A percentile compares a stretch with the other conserved stretches of the same genome.
phyloP scores from a whole-genome alignment of 2,113 vertebrate genomes.

The Australoheros scitulus region DNA sequence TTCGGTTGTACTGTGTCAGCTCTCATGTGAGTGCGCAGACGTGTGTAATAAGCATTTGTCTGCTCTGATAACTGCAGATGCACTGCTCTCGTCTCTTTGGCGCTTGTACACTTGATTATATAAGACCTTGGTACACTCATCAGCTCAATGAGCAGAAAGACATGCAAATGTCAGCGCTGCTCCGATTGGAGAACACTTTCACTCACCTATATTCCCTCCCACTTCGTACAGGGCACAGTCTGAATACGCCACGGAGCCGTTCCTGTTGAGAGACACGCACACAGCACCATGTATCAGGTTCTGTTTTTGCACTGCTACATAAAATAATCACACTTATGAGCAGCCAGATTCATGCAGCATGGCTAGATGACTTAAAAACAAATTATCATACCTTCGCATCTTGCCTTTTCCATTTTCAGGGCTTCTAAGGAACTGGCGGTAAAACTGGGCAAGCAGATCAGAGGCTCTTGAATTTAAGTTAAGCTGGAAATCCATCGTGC shows the following conservation, averaged over 20 bases:
- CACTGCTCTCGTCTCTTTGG: constrained; percentile 34
- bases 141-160: constrained; percentile 67
- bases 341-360: neutral
- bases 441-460: constrained; percentile 84
- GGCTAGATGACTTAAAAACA: neutral
- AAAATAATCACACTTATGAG: neutral
- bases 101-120: constrained; percentile 48
- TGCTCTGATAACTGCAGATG: constrained; percentile 77
- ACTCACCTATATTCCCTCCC: constrained; percentile 89
- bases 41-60: constrained; percentile 69
- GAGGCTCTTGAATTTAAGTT: constrained; percentile 79
- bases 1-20: constrained; percentile 3
- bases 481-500: constrained; percentile 82
- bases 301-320: neutral
- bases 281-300: neutral
- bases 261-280: constrained; percentile 65
- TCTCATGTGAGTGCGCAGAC: constrained; percentile 47
- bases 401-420: constrained; percentile 77
- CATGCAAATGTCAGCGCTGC: constrained; percentile 58
- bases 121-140: constrained; percentile 54
- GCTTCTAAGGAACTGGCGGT: constrained; percentile 75
- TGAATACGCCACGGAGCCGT: constrained; percentile 67
- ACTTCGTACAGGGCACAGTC: constrained; percentile 85
- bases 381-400: constrained; percentile 51
- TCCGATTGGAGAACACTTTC: neutral